phyloP scores from a whole-genome alignment of 2,797 vertebrate genomes.

The Sebastes taczanowskii region DNA sequence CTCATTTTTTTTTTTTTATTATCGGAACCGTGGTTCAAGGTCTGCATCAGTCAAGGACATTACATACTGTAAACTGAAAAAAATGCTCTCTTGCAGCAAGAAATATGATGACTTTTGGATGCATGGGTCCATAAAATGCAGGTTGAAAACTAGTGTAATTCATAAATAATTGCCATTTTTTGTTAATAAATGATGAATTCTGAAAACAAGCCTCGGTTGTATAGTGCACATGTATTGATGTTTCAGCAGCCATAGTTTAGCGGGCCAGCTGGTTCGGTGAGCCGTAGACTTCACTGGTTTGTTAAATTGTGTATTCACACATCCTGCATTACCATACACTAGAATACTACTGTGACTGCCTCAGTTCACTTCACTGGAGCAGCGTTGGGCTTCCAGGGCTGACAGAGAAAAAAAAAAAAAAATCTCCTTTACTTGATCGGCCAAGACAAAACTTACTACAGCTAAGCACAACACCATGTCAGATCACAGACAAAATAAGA shows the following conservation, averaged over 20 bases:
- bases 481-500: background rate
- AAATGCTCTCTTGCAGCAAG: background rate
- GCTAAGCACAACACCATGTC: background rate
- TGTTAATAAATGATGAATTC: background rate
- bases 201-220: background rate
- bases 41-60: too few relatives aligned
- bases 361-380: slow-evolving; percentile 26
- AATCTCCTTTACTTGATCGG: too few relatives aligned
- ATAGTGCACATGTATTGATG: background rate
- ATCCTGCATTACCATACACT: slow-evolving; percentile 4
- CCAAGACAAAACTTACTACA: background rate
- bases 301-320: slow-evolving; percentile 42
- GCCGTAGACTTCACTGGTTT: slow-evolving; percentile 29
- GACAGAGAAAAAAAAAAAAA: background rate
- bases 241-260: background rate
- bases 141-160: background rate
- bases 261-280: background rate
- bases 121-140: background rate
- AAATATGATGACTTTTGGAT: background rate
- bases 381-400: background rate
- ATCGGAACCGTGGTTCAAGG: too few relatives aligned
- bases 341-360: slow-evolving; percentile 8
- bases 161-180: background rate
- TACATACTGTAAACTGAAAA: background rate
- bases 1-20: too few relatives aligned